Conservation (phyloP, 2,797 vertebrate species). For the Luscinia luscinia region DNA sequence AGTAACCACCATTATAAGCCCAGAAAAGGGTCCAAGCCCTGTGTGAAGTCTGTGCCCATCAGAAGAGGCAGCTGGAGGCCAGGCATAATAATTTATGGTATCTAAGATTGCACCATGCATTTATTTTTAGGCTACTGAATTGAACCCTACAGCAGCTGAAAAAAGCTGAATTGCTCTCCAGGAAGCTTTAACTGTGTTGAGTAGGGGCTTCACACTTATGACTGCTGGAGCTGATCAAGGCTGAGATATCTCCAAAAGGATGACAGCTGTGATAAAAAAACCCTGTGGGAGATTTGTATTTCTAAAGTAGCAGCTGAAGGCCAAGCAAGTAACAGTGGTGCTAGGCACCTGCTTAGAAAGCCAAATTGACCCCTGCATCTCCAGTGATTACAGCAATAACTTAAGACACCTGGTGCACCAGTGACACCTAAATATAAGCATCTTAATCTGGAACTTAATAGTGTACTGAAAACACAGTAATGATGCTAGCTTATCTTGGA, state of each 20-base stretch:
- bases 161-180: not conserved
- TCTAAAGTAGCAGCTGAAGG: not conserved
- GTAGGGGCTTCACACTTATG: fast-evolving
- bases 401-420: not conserved
- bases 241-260: not conserved
- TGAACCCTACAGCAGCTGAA: not conserved
- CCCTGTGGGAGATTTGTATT: not conserved
- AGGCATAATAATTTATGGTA: not conserved
- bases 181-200: not conserved
- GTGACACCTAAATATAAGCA: not conserved
- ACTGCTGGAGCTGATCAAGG: not conserved
- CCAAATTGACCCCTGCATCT: not conserved
- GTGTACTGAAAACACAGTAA: not conserved
- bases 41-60: not conserved
- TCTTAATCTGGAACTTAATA: not conserved
- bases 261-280: not conserved
- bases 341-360: not conserved
- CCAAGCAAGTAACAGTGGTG: not conserved
- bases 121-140: not conserved
- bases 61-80: not conserved
- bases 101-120: not conserved
- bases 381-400: not conserved
- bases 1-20: not conserved
- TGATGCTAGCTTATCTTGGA: not conserved
- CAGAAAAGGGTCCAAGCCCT: not conserved